Base-by-base conservation (phyloP, 2,113 vertebrate species). In the Tachysurus vachellii region DNA sequence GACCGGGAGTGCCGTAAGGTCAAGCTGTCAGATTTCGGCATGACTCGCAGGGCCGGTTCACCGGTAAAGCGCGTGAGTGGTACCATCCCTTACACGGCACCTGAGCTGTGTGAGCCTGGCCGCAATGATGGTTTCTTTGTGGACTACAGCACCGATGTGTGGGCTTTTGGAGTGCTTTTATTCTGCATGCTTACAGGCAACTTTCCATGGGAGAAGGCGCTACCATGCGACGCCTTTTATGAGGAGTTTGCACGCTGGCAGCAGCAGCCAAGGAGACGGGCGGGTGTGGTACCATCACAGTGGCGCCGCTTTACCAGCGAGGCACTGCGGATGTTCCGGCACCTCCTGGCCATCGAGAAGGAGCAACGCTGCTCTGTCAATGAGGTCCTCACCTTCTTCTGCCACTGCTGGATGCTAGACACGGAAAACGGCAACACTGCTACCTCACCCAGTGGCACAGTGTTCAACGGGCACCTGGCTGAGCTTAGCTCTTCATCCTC, bases 181-280 rank as follows among this genome's bases (percentile, higher is more conserved):
- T 96, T 96, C 91, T 96, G 96, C 90, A 96, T 96, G 94, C 93
- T 96, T 73, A 96, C 96, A 0, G 96, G 96, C 0, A 96, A 96
- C 90, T 96, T 96, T 90, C 96, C 96, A 44, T 96, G 96, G 96
- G 96, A 96, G 90, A 96, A 96, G 88, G 95, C 96, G 0, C 91
- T 95, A 87, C 94, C 94, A 0, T 93, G 91, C 0, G 95, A 96
- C 77, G 86, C 91, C 53, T 96, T 96, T 91, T 96, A 95, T 8
- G 92, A 95, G 42, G 95, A 96, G 92, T 96, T 96, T 28, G 92
- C 93, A 36, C 94, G 93, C 76, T 96, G 96, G 96, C 95, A 96
- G 92, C 92, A 92, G 0, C 94, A 94, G 54, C 77, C 83, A 12
- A 85, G 54, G 61, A 85, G 87, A 9, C 90, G 93, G 17, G 86